These are phyloP conservation scores for Papilio elwesi DNA, from an alignment of 2,888 invertebrate species.

Conservation along the genomic window DNA sequence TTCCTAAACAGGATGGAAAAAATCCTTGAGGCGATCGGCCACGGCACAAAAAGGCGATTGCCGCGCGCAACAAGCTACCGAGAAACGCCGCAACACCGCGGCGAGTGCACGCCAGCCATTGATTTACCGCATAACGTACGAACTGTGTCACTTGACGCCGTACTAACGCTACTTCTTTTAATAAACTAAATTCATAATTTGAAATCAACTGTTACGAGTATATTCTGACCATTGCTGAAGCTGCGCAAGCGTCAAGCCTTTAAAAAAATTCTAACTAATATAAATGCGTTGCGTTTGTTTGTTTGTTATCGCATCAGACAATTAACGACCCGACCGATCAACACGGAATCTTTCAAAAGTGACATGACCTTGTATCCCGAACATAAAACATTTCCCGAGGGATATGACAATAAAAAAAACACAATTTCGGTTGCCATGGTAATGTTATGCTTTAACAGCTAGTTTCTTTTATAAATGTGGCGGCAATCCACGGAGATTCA, in stretches of 20 bases:
- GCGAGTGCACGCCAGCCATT: constrained; percentile 20
- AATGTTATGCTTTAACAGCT: too few species aligned
- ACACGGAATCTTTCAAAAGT: too few species aligned
- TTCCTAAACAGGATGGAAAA: constrained; percentile 7
- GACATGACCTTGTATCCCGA: too few species aligned
- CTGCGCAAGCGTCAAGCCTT: background rate
- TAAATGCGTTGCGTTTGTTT: too few species aligned
- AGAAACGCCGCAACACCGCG: constrained; percentile 8
- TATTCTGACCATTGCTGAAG: background rate
- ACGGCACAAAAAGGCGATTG: constrained; percentile 12
- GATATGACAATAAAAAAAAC: too few species aligned
- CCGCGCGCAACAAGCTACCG: constrained; percentile 11
- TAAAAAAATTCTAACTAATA: too few species aligned
- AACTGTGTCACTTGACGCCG: constrained; percentile 23
- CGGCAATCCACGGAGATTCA: too few species aligned
- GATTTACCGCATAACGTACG: background rate
- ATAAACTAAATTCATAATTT: too few species aligned
- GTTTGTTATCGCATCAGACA: too few species aligned
- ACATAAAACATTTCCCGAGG: background rate
- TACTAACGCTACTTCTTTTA: background rate
- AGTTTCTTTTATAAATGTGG: too few species aligned
- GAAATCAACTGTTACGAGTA: background rate
- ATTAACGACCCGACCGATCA: too few species aligned
- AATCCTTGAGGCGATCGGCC: constrained; percentile 14
- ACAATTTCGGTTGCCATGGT: too few species aligned